Percentiles rank a stretch among this genome's conserved stretches.
These are phyloP conservation scores for Amphiprion percula DNA, from an alignment of 2,113 vertebrate genomes.

Conservation along the genomic window DNA sequence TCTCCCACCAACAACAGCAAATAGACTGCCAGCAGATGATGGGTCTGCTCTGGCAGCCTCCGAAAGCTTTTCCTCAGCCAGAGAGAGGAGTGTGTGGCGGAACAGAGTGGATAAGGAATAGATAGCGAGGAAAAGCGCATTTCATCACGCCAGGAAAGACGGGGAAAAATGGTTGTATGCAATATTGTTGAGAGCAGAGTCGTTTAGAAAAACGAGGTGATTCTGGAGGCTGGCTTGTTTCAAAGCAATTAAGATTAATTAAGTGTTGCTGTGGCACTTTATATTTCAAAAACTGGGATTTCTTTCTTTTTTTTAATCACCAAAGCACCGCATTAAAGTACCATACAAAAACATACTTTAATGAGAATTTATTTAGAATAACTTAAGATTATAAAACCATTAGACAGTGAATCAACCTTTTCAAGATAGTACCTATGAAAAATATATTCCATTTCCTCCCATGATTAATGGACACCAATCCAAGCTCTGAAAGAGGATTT, in stretches of 20 bases:
- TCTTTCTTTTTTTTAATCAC: conserved; percentile 36
- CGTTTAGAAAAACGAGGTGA: conserved; percentile 75
- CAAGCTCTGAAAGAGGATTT: conserved; percentile 26
- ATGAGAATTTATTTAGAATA: conserved; percentile 66
- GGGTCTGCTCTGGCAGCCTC: conserved; percentile 78
- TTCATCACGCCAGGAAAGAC: conserved; percentile 78
- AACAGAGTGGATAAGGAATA: conserved; percentile 80
- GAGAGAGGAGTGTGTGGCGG: conserved; percentile 71
- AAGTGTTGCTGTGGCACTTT: conserved; percentile 77
- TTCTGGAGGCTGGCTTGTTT: conserved; percentile 73
- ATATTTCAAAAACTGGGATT: conserved; percentile 73
- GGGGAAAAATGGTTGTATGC: conserved; percentile 69
- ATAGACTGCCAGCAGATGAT: conserved; percentile 82
- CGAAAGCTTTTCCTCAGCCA: conserved; percentile 75
- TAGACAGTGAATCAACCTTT: conserved; percentile 53
- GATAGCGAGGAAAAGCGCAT: conserved; percentile 77
- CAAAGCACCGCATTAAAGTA: conserved; percentile 55
- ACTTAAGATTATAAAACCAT: conserved; percentile 50
- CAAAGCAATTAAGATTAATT: conserved; percentile 85
- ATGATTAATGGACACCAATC: conserved; percentile 28
- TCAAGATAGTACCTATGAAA: conserved; percentile 44
- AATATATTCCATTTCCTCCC: conserved; percentile 5
- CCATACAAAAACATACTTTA: conserved; percentile 58
- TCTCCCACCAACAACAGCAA: conserved; percentile 80
- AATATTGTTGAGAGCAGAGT: conserved; percentile 71